phyloP scores from a whole-genome alignment of 2,888 invertebrate species.

The Torymus texanus region DNA sequence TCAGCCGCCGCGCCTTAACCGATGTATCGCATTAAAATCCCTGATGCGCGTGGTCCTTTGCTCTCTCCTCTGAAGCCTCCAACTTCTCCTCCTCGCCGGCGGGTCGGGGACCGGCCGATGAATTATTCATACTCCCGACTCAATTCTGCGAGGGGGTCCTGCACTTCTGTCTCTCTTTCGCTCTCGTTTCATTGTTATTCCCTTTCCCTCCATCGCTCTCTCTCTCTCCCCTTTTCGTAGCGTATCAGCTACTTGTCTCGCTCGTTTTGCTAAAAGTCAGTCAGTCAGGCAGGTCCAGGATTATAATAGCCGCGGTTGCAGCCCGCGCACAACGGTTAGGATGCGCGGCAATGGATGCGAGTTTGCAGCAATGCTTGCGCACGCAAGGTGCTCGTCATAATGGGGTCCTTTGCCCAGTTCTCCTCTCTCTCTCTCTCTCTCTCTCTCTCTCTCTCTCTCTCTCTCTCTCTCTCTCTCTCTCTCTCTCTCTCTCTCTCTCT shows the following conservation, averaged over 20 bases:
- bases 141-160: slow-evolving; percentile 70
- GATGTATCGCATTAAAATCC: slow-evolving; percentile 71
- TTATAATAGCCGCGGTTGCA: slow-evolving; percentile 63
- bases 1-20: slow-evolving; percentile 69
- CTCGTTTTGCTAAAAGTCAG: slow-evolving; percentile 63
- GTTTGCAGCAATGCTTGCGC: slow-evolving; percentile 19
- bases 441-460: background rate
- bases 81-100: too few relatives aligned
- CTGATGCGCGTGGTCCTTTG: slow-evolving; percentile 61
- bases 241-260: slow-evolving; percentile 29
- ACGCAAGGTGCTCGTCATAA: slow-evolving; percentile 59
- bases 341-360: background rate
- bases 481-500: background rate
- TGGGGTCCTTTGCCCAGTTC: slow-evolving; percentile 31
- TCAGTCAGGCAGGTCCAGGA: slow-evolving; percentile 63
- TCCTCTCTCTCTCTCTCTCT: background rate
- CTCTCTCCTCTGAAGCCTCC: slow-evolving; percentile 41
- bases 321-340: slow-evolving; percentile 1
- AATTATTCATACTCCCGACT: slow-evolving; percentile 72
- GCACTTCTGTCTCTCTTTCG: slow-evolving; percentile 42
- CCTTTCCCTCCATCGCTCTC: slow-evolving; percentile 36
- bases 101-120: slow-evolving; percentile 58
- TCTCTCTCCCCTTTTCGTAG: slow-evolving; percentile 28
- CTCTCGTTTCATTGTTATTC: slow-evolving; percentile 49
- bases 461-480: background rate